Base-by-base conservation (phyloP, 2,888 invertebrate species). In the Melanargia galathea region DNA sequence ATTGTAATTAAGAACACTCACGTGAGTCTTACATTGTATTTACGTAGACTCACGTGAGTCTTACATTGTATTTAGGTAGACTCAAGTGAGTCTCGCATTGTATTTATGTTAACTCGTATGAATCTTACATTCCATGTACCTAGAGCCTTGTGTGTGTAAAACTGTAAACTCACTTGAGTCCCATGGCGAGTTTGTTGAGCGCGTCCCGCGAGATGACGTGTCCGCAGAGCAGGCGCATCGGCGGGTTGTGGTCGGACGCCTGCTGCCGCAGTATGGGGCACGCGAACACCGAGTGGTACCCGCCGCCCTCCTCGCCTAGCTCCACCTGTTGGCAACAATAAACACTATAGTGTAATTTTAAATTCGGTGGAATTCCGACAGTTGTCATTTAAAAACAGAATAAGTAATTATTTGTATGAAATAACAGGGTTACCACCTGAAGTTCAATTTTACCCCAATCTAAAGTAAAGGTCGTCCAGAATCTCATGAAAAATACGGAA, bases 121-220 rank as follows among this genome's bases (percentile, higher is more conserved):
- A n/a, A n/a, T n/a, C n/a, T n/a, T n/a, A n/a, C n/a, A n/a, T n/a
- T n/a, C n/a, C n/a, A n/a, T n/a, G n/a, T n/a, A n/a, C n/a, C n/a
- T 16, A n/a, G n/a, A n/a, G 1, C 20, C 11, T 5, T n/a, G 7
- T 33, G 5, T 16, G 33, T 26, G n/a, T n/a, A n/a, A n/a, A n/a
- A n/a, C n/a, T n/a, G n/a, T n/a, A n/a, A 10, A 75, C 85, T 79
- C 33, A 97, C 97, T 98, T 98, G 86, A 73, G 97, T 55, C 97
- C 97, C 84, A 95, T 96, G 70, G 97, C 96, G 60, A 99, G 93
- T 91, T 99, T 99, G 86, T 96, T 96, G 71, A 99, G 93, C 49
- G 99, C 99, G 91, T 99, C 99, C 71, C 96, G 93, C 2, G 98
- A 98, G 77, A 99, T 99, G 66, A 99, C 99, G 92, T 99, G 99